Conservation (phyloP, 2,797 vertebrate genomes). For the Phoeniculus purpureus region DNA sequence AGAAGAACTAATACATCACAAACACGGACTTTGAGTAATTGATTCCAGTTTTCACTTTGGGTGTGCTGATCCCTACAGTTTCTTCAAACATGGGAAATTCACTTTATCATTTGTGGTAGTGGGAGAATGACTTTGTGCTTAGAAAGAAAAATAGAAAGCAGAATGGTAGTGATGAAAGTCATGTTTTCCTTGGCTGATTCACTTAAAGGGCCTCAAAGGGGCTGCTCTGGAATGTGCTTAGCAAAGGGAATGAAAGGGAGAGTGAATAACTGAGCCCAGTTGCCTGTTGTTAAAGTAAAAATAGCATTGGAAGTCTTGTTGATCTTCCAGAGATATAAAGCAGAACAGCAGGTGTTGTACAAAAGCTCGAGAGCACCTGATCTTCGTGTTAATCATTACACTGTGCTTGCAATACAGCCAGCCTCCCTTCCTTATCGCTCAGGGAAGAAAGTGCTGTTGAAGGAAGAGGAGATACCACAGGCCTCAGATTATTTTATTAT, state of each 20-base stretch:
- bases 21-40: neutral
- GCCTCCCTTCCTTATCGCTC: conserved; percentile 5
- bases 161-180: conserved; percentile 44
- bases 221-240: conserved; percentile 63
- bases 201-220: conserved; percentile 54
- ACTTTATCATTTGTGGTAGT: neutral
- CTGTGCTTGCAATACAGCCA: neutral
- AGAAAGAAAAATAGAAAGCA: conserved; percentile 60
- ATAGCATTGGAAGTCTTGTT: conserved; percentile 48
- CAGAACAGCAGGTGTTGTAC: conserved; percentile 65
- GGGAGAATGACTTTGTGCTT: conserved; percentile 25
- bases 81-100: conserved; percentile 8
- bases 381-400: conserved; percentile 41
- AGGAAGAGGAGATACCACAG: neutral
- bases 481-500: neutral
- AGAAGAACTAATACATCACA: neutral
- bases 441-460: conserved; percentile 15
- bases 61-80: neutral
- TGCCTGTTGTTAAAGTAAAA: conserved; percentile 52
- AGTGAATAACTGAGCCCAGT: conserved; percentile 12
- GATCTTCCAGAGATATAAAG: conserved; percentile 29
- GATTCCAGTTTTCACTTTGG: neutral
- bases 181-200: conserved; percentile 63
- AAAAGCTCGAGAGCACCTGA: conserved; percentile 55
- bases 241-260: conserved; percentile 58